Evolutionary conservation across 2,113 vertebrate genomes (phyloP).

Genomic region (Ameiurus melas): DNA sequence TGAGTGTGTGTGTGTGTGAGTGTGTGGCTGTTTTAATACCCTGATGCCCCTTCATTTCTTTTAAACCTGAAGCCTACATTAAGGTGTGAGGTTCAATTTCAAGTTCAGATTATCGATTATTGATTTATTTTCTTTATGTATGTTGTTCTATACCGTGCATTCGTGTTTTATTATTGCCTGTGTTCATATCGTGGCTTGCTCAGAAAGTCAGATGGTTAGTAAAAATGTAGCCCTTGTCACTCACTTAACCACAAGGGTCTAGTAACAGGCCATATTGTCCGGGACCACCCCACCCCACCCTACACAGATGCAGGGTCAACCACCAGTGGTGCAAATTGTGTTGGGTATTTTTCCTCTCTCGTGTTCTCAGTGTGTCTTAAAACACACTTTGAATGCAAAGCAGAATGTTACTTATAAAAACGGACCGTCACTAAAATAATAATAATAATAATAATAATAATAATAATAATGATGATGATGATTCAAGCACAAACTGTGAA

Average conservation of each 20-base stretch:
- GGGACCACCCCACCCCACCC: not conserved
- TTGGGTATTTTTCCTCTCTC: not conserved
- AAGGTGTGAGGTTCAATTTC: not conserved
- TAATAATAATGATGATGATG: not conserved
- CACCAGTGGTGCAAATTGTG: not conserved
- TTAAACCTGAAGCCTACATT: not conserved
- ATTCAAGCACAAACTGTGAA: not conserved
- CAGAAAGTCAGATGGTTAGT: not conserved
- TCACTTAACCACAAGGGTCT: slow-evolving; percentile 8
- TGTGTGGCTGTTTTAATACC: not conserved
- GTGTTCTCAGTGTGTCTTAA: not conserved
- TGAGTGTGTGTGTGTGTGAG: too few relatives aligned
- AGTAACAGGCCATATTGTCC: not conserved
- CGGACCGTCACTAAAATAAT: too few relatives aligned
- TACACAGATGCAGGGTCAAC: not conserved
- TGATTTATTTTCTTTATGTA: not conserved
- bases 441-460: too few relatives aligned
- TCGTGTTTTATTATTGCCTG: not conserved
- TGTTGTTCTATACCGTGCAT: not conserved
- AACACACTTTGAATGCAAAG: not conserved
- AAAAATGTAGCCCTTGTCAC: slow-evolving; percentile 17
- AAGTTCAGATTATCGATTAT: not conserved
- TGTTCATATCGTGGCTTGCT: not conserved
- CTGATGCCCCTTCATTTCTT: not conserved
- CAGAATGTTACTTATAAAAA: not conserved